Evolutionary conservation across 1,140 invertebrate species (phyloP).

Genomic region (Reticulitermes speratus): DNA sequence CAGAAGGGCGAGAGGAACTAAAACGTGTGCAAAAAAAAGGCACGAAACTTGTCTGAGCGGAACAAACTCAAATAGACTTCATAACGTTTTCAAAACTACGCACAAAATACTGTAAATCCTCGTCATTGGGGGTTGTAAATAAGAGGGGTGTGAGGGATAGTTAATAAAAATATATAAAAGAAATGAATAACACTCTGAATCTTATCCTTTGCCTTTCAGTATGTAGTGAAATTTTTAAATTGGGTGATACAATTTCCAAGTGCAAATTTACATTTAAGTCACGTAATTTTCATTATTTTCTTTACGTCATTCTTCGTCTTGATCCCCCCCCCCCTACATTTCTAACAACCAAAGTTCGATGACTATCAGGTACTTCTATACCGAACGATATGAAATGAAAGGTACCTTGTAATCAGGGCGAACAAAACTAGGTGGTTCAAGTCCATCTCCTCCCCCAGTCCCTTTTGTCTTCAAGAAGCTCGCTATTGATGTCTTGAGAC

Average conservation of each 20-base stretch:
- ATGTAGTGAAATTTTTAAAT: neutral
- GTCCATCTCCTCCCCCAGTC: neutral
- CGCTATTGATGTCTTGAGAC: neutral
- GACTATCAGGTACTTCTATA: neutral
- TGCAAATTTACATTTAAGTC: neutral
- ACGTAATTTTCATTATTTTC: neutral
- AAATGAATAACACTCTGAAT: neutral
- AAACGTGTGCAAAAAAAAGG: neutral
- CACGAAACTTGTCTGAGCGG: neutral
- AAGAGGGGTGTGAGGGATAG: neutral
- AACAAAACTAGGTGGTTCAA: neutral
- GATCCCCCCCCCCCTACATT: neutral
- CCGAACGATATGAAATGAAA: neutral
- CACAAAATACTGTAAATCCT: neutral
- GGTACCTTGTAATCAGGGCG: neutral
- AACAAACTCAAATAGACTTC: neutral
- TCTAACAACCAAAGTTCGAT: neutral
- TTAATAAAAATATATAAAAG: neutral
- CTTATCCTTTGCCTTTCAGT: neutral
- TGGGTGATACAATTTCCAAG: neutral
- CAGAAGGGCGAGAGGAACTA: neutral
- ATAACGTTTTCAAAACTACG: neutral
- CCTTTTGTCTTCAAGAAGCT: neutral
- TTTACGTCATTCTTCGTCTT: neutral
- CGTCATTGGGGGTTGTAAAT: neutral